Conservation (phyloP, 2,797 vertebrate genomes). For the Otus scops region DNA sequence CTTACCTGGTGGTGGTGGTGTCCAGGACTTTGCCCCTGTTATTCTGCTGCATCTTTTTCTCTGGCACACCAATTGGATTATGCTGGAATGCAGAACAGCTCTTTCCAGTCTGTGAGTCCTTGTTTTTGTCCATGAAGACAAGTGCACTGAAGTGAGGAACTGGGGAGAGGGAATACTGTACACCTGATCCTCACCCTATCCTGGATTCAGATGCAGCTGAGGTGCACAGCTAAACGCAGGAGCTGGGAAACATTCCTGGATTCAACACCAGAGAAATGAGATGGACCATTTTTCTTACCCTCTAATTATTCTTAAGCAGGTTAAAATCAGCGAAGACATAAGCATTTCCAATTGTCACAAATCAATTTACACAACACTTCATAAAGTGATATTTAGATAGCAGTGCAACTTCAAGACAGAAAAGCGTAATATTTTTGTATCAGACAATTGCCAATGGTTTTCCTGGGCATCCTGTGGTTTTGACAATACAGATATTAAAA, state of each 20-base stretch:
- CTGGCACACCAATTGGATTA: fast-evolving
- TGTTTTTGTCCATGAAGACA: not conserved
- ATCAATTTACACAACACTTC: not conserved
- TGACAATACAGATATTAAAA: not conserved
- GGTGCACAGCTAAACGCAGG: not conserved
- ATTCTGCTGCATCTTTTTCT: not conserved
- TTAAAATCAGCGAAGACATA: not conserved
- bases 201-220: not conserved
- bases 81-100: not conserved
- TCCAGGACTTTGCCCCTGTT: not conserved
- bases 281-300: not conserved
- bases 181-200: not conserved
- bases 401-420: not conserved
- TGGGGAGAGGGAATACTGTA: not conserved
- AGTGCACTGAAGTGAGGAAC: not conserved
- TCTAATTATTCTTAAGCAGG: not conserved
- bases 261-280: not conserved
- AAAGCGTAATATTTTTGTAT: not conserved
- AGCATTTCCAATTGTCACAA: not conserved
- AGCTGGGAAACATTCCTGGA: not conserved
- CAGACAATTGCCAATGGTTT: not conserved
- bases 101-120: not conserved
- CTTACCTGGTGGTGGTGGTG: not conserved
- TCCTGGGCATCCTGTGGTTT: not conserved
- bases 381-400: not conserved